A percentile compares a stretch with the other conserved stretches of the same genome.
phyloP scores from a whole-genome alignment of 2,888 invertebrate species.

The Ormyrus pomaceus region DNA sequence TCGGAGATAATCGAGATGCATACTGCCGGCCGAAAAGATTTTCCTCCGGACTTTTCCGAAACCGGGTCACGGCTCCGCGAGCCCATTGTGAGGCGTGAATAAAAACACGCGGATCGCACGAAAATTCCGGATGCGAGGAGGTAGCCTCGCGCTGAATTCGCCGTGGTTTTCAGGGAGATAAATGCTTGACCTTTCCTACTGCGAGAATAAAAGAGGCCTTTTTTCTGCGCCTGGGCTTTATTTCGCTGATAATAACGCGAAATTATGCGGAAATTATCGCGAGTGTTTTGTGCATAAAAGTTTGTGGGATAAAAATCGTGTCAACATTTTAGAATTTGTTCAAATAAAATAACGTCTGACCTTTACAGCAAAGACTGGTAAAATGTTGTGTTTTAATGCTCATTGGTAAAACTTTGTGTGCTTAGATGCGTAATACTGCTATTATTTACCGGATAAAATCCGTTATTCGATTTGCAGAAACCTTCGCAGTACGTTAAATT shows the following conservation, averaged over 20 bases:
- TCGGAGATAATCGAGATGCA: slow-evolving; percentile 2
- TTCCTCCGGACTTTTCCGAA: slow-evolving; percentile 3
- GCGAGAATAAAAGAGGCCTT: background rate
- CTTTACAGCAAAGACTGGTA: too few relatives aligned
- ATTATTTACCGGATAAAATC: too few relatives aligned
- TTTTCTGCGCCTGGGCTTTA: background rate
- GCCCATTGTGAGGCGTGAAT: slow-evolving; percentile 29
- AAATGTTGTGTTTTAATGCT: too few relatives aligned
- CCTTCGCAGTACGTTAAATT: too few relatives aligned
- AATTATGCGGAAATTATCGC: background rate
- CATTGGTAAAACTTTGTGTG: too few relatives aligned
- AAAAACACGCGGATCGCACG: slow-evolving; percentile 11
- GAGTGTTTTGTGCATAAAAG: background rate
- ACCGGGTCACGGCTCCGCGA: slow-evolving; percentile 53
- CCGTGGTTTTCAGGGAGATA: background rate
- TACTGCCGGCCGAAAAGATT: slow-evolving; percentile 47
- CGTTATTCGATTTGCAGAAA: too few relatives aligned
- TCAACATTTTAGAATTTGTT: too few relatives aligned
- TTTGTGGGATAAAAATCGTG: too few relatives aligned
- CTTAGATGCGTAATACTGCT: too few relatives aligned
- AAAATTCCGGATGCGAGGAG: slow-evolving; percentile 25
- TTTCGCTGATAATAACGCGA: background rate
- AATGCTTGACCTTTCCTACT: slow-evolving; percentile 8
- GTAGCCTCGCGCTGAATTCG: background rate
- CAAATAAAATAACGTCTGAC: too few relatives aligned